These are phyloP conservation scores for Toxostoma redivivum DNA, from an alignment of 2,113 vertebrate genomes.

Conservation along the genomic window DNA sequence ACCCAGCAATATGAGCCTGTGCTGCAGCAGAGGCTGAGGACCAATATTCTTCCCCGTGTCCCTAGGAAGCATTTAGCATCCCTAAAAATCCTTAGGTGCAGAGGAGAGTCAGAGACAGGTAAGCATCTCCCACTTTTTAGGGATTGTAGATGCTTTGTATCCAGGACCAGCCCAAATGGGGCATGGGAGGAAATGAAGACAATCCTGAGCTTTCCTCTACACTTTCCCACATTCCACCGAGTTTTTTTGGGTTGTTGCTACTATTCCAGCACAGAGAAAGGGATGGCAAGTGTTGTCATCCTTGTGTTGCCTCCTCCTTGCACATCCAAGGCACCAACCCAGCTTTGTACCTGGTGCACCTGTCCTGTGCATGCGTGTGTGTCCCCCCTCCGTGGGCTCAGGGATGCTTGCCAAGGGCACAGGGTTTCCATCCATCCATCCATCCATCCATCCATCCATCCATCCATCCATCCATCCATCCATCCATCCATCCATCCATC, in stretches of 20 bases:
- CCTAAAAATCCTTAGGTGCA: background rate
- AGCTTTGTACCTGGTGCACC: fast-evolving
- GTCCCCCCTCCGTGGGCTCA: background rate
- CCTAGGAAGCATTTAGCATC: background rate
- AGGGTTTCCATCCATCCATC: background rate
- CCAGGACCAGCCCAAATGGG: background rate
- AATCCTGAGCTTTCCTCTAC: background rate
- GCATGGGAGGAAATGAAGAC: fast-evolving
- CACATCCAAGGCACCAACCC: background rate
- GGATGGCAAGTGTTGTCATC: background rate
- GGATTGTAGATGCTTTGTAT: background rate
- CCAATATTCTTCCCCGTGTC: background rate
- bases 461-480: too few species aligned
- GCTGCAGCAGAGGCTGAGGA: background rate
- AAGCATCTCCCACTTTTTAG: fast-evolving
- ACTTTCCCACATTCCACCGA: background rate
- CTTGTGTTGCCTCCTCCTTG: background rate
- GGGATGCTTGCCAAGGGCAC: background rate
- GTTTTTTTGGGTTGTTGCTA: background rate
- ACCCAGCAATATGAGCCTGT: background rate
- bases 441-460: too few species aligned
- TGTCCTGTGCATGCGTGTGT: too few species aligned
- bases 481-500: too few species aligned
- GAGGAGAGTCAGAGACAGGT: background rate
- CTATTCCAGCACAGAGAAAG: background rate